Conservation (phyloP, 1,140 invertebrate species). For the Semibalanus balanoides region DNA sequence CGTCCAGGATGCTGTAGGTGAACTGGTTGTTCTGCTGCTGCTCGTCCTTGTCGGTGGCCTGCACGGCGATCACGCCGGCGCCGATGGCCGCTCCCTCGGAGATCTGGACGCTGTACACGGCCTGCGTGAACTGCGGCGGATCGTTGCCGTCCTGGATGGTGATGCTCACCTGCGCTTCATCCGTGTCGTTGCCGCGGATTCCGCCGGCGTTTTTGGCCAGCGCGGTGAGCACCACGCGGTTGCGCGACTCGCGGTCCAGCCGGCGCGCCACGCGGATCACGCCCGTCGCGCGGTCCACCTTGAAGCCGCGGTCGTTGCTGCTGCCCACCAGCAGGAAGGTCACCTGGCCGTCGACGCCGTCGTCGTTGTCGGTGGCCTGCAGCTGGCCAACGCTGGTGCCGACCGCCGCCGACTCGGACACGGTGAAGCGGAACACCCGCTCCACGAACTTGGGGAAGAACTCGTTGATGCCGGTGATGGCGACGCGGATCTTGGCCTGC, state of each 20-base stretch:
- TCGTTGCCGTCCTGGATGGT: conserved; percentile 90
- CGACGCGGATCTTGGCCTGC: conserved; percentile 52
- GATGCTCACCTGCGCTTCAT: conserved; percentile 83
- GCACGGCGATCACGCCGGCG: conserved; percentile 57
- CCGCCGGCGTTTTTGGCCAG: conserved; percentile 88
- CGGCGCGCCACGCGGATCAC: conserved; percentile 63
- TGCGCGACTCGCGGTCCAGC: conserved; percentile 80
- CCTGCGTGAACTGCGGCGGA: conserved; percentile 73
- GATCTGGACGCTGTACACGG: conserved; percentile 54
- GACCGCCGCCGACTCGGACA: conserved; percentile 78
- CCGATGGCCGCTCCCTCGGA: conserved; percentile 60
- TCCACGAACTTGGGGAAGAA: conserved; percentile 82
- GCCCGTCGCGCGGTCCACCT: conserved; percentile 68
- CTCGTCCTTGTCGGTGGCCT: conserved; percentile 81
- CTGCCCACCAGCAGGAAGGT: conserved; percentile 85
- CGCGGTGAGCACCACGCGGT: conserved; percentile 72
- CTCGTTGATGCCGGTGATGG: conserved; percentile 81
- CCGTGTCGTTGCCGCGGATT: conserved; percentile 84
- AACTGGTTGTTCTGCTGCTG: conserved; percentile 82
- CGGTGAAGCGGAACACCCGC: conserved; percentile 80
- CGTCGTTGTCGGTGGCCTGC: conserved; percentile 78
- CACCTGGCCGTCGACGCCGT: conserved; percentile 77
- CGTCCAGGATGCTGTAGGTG: conserved; percentile 72
- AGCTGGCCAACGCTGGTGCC: conserved; percentile 73
- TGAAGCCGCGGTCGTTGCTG: conserved; percentile 81